Evolutionary conservation across 2,113 vertebrate genomes (phyloP).

Genomic region (Dipodomys spectabilis): DNA sequence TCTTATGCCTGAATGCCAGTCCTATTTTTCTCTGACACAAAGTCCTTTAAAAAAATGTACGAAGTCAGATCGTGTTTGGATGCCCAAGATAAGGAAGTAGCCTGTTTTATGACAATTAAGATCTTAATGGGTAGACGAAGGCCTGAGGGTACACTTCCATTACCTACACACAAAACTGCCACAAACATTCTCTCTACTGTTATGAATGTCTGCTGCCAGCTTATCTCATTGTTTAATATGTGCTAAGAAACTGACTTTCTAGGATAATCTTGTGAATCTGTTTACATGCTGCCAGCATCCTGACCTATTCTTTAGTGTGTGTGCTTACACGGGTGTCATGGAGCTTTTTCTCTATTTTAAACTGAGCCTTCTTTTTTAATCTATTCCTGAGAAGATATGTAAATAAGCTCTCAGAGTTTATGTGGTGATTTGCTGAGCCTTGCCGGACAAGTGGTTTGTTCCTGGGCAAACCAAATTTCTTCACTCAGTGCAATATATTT

Average conservation of each 20-base stretch:
- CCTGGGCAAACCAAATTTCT: conserved; percentile 77
- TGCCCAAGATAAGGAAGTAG: background rate
- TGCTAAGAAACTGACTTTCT: conserved; percentile 72
- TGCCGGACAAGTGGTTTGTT: conserved; percentile 72
- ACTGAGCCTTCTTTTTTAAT: conserved; percentile 85
- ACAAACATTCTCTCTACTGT: background rate
- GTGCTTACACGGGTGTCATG: conserved; percentile 81
- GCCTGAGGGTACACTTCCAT: background rate
- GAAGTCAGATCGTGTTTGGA: background rate
- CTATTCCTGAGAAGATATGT: conserved; percentile 77
- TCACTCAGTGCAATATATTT: conserved; percentile 85
- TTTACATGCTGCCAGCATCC: conserved; percentile 73
- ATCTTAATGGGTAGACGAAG: accelerated
- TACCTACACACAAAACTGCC: conserved; percentile 37
- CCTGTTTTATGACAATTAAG: background rate
- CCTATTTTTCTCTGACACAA: conserved; percentile 2
- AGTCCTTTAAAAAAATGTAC: background rate
- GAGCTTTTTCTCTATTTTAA: conserved; percentile 81
- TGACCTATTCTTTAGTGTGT: conserved; percentile 71
- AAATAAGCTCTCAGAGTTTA: conserved; percentile 73
- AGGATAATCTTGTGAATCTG: conserved; percentile 82
- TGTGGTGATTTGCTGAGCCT: conserved; percentile 75
- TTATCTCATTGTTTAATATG: background rate
- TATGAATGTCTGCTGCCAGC: conserved; percentile 62
- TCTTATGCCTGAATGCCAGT: background rate